These are phyloP conservation scores for Champsocephalus gunnari DNA, from an alignment of 2,797 vertebrate species.

Conservation along the genomic window DNA sequence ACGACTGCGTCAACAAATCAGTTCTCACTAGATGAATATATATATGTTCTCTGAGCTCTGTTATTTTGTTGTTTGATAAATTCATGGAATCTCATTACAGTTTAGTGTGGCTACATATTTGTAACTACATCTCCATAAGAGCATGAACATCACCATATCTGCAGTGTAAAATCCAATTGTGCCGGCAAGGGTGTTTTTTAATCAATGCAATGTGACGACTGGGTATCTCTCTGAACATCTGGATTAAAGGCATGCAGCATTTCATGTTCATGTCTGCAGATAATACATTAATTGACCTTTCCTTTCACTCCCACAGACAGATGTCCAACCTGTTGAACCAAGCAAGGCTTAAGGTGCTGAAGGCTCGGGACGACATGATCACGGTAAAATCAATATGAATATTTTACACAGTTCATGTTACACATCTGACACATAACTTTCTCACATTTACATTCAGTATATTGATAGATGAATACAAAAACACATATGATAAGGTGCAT, in stretches of 20 bases:
- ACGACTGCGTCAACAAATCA: neutral
- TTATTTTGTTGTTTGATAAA: neutral
- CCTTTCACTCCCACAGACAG: slow-evolving; percentile 82
- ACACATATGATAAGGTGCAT: neutral
- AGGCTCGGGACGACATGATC: slow-evolving; percentile 95
- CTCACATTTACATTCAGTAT: neutral
- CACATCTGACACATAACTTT: neutral
- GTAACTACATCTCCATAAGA: neutral
- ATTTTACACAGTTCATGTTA: neutral
- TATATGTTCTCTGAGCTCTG: neutral
- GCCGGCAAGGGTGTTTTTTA: neutral
- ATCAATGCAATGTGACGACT: neutral
- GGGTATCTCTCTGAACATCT: neutral
- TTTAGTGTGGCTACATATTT: neutral
- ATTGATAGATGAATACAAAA: neutral
- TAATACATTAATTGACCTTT: neutral
- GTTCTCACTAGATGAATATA: neutral
- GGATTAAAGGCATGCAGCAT: neutral
- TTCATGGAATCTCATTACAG: neutral
- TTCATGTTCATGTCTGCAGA: neutral
- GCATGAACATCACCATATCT: neutral
- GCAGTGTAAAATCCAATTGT: neutral
- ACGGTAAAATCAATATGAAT: slow-evolving; percentile 79
- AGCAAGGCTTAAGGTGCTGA: slow-evolving; percentile 94
- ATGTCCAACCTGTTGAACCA: slow-evolving; percentile 99